Evolutionary conservation across 2,797 vertebrate genomes (phyloP).

Genomic region (Heteromormyrus szaboi): DNA sequence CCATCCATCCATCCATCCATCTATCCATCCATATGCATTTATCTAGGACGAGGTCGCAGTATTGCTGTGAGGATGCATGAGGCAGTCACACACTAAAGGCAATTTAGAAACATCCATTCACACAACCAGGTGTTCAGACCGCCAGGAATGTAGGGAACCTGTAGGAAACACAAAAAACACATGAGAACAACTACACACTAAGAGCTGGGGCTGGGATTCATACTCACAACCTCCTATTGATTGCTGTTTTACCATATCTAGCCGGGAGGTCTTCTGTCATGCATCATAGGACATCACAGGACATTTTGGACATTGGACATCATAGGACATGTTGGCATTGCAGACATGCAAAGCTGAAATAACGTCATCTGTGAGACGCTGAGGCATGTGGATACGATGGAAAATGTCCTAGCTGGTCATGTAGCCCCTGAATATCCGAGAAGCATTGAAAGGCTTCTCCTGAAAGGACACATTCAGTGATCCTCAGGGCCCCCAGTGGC

Average conservation of each 20-base stretch:
- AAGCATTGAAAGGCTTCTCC: conserved; percentile 2
- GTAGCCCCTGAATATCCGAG: neutral
- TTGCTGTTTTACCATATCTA: neutral
- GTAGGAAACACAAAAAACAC: neutral
- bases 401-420: conserved; percentile 16
- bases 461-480: conserved; percentile 14
- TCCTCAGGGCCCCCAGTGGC: neutral
- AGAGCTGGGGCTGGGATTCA: neutral
- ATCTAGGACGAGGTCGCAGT: neutral
- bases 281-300: neutral
- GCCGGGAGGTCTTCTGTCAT: neutral
- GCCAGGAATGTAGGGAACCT: neutral
- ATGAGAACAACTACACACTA: neutral
- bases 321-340: neutral
- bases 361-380: neutral
- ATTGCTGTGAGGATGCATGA: neutral
- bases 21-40: neutral
- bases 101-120: neutral
- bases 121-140: neutral
- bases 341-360: neutral
- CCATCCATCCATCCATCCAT: neutral
- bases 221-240: neutral
- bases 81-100: neutral
- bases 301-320: too few relatives aligned
- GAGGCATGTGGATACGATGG: neutral